Conservation (phyloP, 1,140 invertebrate genomes). For the Chelonus insularis region DNA sequence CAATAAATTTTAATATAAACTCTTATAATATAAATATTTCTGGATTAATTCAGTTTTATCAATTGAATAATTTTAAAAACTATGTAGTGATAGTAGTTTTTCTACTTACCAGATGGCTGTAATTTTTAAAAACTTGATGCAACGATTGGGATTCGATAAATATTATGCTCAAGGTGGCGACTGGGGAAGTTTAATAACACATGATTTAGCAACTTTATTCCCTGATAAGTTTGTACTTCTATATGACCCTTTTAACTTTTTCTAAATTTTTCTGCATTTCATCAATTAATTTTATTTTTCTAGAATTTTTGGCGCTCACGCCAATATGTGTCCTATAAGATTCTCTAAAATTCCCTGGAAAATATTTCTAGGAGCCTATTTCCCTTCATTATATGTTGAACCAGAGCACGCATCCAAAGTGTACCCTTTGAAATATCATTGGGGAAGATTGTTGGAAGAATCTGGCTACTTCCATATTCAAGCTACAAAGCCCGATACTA, state of each 20-base stretch:
- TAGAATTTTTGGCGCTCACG: slow-evolving; percentile 63
- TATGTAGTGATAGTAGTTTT: no score
- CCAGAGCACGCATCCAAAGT: slow-evolving; percentile 62
- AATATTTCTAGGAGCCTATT: slow-evolving; percentile 59
- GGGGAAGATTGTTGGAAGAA: slow-evolving; percentile 66
- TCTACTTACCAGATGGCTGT: slow-evolving; percentile 63
- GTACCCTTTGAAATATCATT: slow-evolving; percentile 64
- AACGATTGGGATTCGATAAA: slow-evolving; percentile 70
- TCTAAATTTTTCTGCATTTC: no score
- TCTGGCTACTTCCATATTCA: slow-evolving; percentile 83
- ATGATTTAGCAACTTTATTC: slow-evolving; percentile 67
- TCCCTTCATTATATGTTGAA: slow-evolving; percentile 64
- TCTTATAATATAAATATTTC: no score
- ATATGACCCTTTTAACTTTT: no score
- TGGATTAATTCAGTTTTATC: no score
- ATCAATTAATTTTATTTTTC: no score
- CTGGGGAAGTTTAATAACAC: slow-evolving; percentile 70
- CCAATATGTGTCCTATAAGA: slow-evolving; percentile 65
- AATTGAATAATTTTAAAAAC: no score
- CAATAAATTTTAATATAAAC: no score
- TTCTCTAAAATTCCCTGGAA: slow-evolving; percentile 54
- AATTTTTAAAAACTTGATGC: slow-evolving; percentile 82
- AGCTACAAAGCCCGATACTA: slow-evolving; percentile 87
- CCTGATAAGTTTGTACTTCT: slow-evolving; percentile 68
- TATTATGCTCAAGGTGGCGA: slow-evolving; percentile 87